phyloP scores from a whole-genome alignment of 2,888 invertebrate species.

The Netelia virgata region DNA sequence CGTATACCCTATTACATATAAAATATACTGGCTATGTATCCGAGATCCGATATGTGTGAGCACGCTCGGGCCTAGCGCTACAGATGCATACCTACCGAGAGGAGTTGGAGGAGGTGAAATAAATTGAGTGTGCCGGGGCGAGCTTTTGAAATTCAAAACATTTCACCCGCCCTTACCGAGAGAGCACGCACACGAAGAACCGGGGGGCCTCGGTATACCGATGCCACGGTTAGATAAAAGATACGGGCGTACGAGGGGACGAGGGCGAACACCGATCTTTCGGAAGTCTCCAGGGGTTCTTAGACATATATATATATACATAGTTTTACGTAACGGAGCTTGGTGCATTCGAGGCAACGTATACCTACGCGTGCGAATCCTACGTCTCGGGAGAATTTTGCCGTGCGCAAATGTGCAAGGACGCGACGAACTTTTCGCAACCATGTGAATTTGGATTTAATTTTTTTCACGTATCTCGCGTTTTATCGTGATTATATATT shows the following conservation, averaged over 20 bases:
- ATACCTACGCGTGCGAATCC: constrained; percentile 3
- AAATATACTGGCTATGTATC: constrained; percentile 25
- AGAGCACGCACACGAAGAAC: constrained; percentile 22
- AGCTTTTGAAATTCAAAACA: constrained; percentile 68
- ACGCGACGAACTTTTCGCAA: not conserved
- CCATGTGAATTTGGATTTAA: not conserved
- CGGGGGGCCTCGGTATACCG: constrained; percentile 19
- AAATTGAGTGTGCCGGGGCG: constrained; percentile 64
- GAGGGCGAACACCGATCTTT: constrained; percentile 33
- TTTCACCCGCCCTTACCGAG: constrained; percentile 53
- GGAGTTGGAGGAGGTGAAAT: constrained; percentile 64
- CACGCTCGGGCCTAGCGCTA: constrained; percentile 4
- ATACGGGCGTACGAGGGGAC: constrained; percentile 10
- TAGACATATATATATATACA: constrained; percentile 14
- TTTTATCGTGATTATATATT: constrained; percentile 25
- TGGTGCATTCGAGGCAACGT: constrained; percentile 18
- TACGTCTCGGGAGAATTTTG: not conserved
- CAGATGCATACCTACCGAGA: not conserved
- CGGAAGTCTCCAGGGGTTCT: constrained; percentile 47
- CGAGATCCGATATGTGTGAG: constrained; percentile 50
- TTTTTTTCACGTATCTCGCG: not conserved
- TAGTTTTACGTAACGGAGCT: not conserved
- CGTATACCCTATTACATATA: constrained; percentile 20
- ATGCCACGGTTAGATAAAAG: constrained; percentile 42
- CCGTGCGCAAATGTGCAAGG: not conserved